Evolutionary conservation across 2,797 vertebrate species (phyloP).

Genomic region (Pipistrellus pipistrellus): DNA sequence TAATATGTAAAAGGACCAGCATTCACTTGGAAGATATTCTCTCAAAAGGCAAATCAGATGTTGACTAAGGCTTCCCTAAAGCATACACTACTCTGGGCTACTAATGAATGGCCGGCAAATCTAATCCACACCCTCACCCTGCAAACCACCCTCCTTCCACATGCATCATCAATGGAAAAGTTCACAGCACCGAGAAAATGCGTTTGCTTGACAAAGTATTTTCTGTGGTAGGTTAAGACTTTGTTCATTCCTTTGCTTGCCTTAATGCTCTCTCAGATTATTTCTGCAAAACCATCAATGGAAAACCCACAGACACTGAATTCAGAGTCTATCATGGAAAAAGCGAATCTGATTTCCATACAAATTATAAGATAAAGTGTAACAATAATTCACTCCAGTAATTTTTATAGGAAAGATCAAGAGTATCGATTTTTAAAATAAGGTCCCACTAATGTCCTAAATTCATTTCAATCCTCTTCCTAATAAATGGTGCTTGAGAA

Average conservation of each 20-base stretch:
- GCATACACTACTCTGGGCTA: not conserved
- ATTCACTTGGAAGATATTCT: not conserved
- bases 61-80: conserved; percentile 17
- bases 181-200: not conserved
- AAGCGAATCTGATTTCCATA: conserved; percentile 44
- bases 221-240: not conserved
- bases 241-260: not conserved
- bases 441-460: conserved; percentile 43
- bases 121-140: not conserved
- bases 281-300: conserved; percentile 36
- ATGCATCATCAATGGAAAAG: not conserved
- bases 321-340: not conserved
- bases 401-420: conserved; percentile 63
- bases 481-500: conserved; percentile 78
- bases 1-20: not conserved
- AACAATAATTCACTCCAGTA: conserved; percentile 52
- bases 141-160: not conserved
- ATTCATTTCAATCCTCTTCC: conserved; percentile 48
- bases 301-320: conserved; percentile 56
- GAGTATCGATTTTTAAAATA: conserved; percentile 71
- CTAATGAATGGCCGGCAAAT: conserved; percentile 30
- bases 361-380: conserved; percentile 49
- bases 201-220: not conserved
- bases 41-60: not conserved
- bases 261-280: conserved; percentile 2